Base-by-base conservation (phyloP, 2,113 vertebrate species). In the Chaetura pelagica region DNA sequence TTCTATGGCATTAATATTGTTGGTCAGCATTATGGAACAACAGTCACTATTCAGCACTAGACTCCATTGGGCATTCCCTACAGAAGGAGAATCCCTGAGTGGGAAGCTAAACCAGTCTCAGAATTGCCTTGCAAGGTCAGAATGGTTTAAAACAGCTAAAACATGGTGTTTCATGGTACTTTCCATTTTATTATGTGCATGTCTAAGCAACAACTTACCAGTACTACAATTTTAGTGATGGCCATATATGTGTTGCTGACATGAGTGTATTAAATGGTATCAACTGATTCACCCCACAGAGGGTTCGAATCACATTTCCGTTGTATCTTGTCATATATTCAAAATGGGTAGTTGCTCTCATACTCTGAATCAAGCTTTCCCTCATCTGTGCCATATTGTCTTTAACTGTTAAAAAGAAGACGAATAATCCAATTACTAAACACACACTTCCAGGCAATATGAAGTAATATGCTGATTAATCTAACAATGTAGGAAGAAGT, bases 381-480 rank as follows among this genome's bases (percentile, higher is more conserved):
- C 15, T 69, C 93, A 7, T 86, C 86, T 93, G 49, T 91, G 76
- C 76, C 93, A 96, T 84, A 19, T 96, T 90, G 58, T 66, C 80
- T 95, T 69, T 95, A 90, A 91, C 83, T 97, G 91, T 96, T 89
- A 94, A 97, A 96, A 77, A 69, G 85, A 97, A 98, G 98, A 98
- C 86, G 94, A 97, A 98, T 98, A 97, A 96, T 91, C 92, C 96
- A 97, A 96, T 97, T 97, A 97, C 95, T 94, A 92, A 93, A 89
- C 91, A 81, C 84, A 89, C 52, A 66, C 93, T 97, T 97, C 49
- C 40, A 94, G 96, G 95, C 97, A 90, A 90, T 96, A 93, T 73
- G 81, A 87, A 97, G 84, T 93, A 97, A 96, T 89, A 86, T 95
- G 76, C 92, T 97, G 94, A 97, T 97, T 97, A 97, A 98, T 97